These are phyloP conservation scores for Mesaphorura yosii DNA, from an alignment of 1,140 invertebrate species.

Conservation along the genomic window DNA sequence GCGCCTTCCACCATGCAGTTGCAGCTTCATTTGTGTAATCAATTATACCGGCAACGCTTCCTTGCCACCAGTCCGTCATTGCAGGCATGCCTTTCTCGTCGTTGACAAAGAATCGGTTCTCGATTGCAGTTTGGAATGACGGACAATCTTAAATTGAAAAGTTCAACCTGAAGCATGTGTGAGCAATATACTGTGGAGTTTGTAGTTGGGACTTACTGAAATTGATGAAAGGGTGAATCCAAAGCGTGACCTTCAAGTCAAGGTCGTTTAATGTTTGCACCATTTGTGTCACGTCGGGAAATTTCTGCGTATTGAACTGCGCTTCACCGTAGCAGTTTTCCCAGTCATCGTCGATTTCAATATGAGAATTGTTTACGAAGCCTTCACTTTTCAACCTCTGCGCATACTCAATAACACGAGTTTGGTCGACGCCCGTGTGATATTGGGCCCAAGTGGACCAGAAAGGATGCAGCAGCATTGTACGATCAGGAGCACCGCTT, in stretches of 20 bases:
- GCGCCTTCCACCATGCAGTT: slow-evolving; percentile 56
- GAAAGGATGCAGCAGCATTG: slow-evolving; percentile 62
- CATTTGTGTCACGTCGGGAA: slow-evolving; percentile 38
- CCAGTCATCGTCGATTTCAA: slow-evolving; percentile 46
- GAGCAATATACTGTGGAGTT: no score
- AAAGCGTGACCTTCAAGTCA: slow-evolving; percentile 63
- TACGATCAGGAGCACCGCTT: slow-evolving; percentile 50
- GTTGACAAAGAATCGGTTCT: slow-evolving; percentile 34
- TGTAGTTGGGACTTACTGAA: slow-evolving; percentile 18
- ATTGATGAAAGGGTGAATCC: slow-evolving; percentile 84
- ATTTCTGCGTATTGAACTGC: slow-evolving; percentile 34
- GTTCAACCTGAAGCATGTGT: no score
- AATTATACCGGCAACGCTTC: slow-evolving; percentile 47
- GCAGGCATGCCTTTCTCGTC: slow-evolving; percentile 39
- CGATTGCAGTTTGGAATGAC: slow-evolving; percentile 29
- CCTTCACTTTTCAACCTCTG: slow-evolving; percentile 35
- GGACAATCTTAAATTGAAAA: no score
- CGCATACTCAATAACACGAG: slow-evolving; percentile 37
- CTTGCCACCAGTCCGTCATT: slow-evolving; percentile 74
- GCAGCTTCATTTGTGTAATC: slow-evolving; percentile 68
- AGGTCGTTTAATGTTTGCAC: slow-evolving; percentile 46
- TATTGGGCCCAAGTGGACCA: slow-evolving; percentile 88
- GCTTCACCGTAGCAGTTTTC: slow-evolving; percentile 40
- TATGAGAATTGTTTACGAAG: slow-evolving; percentile 37
- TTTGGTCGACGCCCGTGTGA: slow-evolving; percentile 48